Base-by-base conservation (phyloP, 2,888 invertebrate species). In the Chesias legatella region DNA sequence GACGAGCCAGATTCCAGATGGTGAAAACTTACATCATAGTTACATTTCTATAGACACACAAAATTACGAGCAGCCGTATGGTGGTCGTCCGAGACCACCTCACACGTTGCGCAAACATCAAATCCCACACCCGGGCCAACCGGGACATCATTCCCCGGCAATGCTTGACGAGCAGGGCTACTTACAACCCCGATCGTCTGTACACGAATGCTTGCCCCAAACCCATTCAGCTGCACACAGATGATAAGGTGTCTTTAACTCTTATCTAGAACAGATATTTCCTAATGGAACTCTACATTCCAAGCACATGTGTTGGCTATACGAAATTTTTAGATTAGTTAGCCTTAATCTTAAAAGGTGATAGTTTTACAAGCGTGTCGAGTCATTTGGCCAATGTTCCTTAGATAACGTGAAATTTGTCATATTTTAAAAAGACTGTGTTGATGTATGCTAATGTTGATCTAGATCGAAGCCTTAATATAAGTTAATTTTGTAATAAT, bases 1-100 rank as follows among this genome's bases (percentile, higher is more conserved):
- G 80, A 90, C 83, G 29, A 91, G 91, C 76, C 92, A 92, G 68
- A 89, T 91, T 68, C 91, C 91, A 59, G 91, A 91, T 53, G 90
- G 90, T 31, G 91, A 91, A 50, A 90, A 91, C 63, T 79, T 91
- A 56, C 92, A 92, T 63, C 92, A 92, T 63, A 92, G 92, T 76
- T 92, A 92, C 70, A 91, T 92, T 64, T 92, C 92, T 43, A 92
- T 92, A 53, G 92, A 92, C 58, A 82, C 89, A 49, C 88, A 89
- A 64, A 88, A 86, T 61, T 89, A 89, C 51, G 89, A 89, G 48
- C 86, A 86, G 56, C 85, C 88, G 11, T 88, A 88, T 53, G 73
- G 79, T 37, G 82, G 88, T 41, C 73, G 88, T 34, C 79, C 81
- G 38, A 79, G 86, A 63, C 85, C 86, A 51, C 80, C 85, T 61